Base-by-base conservation (phyloP, 2,888 invertebrate genomes). In the Linnaemya tessellans region DNA sequence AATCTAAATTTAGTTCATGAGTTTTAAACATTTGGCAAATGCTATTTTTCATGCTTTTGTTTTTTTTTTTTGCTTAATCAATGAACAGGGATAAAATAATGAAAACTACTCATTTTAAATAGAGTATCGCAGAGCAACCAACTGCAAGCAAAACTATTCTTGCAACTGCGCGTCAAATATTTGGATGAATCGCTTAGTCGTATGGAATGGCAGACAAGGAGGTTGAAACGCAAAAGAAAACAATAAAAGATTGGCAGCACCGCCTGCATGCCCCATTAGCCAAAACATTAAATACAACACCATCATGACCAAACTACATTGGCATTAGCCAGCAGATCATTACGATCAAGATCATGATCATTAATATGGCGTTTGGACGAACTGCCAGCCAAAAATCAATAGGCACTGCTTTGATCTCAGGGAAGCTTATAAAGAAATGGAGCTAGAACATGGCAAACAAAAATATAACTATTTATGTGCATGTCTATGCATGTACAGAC, bases 1-100 rank as follows among this genome's bases (percentile, higher is more conserved):
- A 85, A 75, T 85, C 85, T 85, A 85, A 71, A 82, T 85, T 85
- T 82, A 85, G 65, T 75, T 79, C 65, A 79, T 79, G 81, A 75
- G 46, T 54, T 82, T 78, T 25, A 43, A 51, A 51, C 60, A 74
- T 75, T 84, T 65, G 67, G 68, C 18, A 49, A 43, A 41, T 18
- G 51, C 5, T 20, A 25, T n/a, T 62, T n/a, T 25, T 58, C 43
- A 30, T 30, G n/a, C n/a, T n/a, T n/a, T n/a, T 5, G 15, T 22
- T 56, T n/a, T n/a, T 49, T 62, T 60, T 75, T 22, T 58, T 58
- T 22, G 58, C 67, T 11, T 64, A 82, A 82, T 85, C 79, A 82
- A 75, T 82, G 75, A 73, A 81, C 58, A 15, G 38, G 46, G n/a
- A 58, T 67, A 22, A 84, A 73, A 77, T 73, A 84, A 73, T 80